Evolutionary conservation across 2,888 invertebrate species (phyloP).

Genomic region (Cheilosia grossa): DNA sequence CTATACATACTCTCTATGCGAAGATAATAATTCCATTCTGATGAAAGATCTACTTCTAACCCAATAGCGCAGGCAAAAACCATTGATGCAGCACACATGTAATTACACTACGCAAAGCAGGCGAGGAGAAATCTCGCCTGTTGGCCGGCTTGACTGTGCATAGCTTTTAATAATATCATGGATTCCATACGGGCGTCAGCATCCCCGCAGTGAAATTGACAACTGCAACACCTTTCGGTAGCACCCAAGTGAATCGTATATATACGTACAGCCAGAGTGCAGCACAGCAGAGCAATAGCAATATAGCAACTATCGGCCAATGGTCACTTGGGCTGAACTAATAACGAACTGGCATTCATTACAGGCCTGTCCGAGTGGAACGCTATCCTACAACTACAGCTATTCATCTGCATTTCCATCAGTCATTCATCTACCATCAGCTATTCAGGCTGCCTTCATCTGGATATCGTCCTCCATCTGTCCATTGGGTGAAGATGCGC

Average conservation of each 20-base stretch:
- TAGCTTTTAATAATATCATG: conserved; percentile 61
- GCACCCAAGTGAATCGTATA: conserved; percentile 7
- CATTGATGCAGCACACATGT: conserved; percentile 61
- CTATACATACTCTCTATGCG: conserved; percentile 4
- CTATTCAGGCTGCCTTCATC: conserved; percentile 67
- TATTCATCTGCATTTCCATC: conserved; percentile 73
- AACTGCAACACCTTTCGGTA: conserved; percentile 72
- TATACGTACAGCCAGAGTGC: conserved; percentile 2
- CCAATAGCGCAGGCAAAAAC: conserved; percentile 29
- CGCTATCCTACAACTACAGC: conserved; percentile 48
- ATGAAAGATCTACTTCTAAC: conserved; percentile 61
- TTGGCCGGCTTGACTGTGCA: conserved; percentile 1
- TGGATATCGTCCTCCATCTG: conserved; percentile 61
- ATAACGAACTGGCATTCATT: conserved; percentile 73
- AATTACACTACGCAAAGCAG: conserved; percentile 66
- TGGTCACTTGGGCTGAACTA: conserved; percentile 72
- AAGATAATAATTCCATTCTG: conserved; percentile 64
- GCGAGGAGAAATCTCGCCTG: conserved; percentile 49
- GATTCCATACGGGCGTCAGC: conserved; percentile 27
- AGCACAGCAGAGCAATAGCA: conserved; percentile 6
- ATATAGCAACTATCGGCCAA: conserved; percentile 42
- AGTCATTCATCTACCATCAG: conserved; percentile 71
- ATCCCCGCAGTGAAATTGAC: conserved; percentile 73
- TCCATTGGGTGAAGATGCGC: conserved; percentile 51
- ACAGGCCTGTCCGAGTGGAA: conserved; percentile 65